Evolutionary conservation across 2,797 vertebrate genomes (phyloP), one percentile per base, ranked within the genome.

Genomic region (Psittacula echo): DNA sequence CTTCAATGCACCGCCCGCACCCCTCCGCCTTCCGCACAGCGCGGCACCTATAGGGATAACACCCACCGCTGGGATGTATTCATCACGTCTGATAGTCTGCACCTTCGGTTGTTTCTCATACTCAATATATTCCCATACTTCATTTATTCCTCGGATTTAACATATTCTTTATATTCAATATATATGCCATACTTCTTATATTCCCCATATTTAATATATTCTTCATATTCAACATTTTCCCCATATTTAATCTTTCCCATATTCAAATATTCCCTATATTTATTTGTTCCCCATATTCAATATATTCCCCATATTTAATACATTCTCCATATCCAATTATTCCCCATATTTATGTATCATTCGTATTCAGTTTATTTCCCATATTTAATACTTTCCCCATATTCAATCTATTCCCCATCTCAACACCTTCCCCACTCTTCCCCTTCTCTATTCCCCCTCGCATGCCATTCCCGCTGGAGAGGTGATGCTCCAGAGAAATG

Each of bases 391-490:
- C 23, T 32, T 30, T 64, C 41, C 26, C 16, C 39, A 13, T 26
- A 32, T 26, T 14, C 9, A 23, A 15, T n/a, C 4, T 13, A 14
- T 51, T 61, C 3, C 15, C 8, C 20, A 18, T 27, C 39, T 21
- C 29, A 4, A 3, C 2, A 2, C 24, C 21, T 30, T 26, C 34
- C 44, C 54, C 39, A 1, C 3, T 7, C 30, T 30, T 42, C 34
- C 39, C 56, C 39, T 26, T 27, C 9, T 1, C 62, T 20, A 0
- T 16, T 47, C 56, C n/a, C 56, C n/a, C n/a, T 58, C 22, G 22
- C 56, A 7, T 16, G 10, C 56, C 56, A 34, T 24, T 58, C 56
- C 22, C 10, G 7, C n/a, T 58, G n/a, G 60, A 27, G 37, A 27
- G 24, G 7, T 4, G 67, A 11, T 21, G 53, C 47, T 30, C 53